Evolutionary conservation across 2,113 vertebrate species (phyloP).

Genomic region (Mixornis gularis): DNA sequence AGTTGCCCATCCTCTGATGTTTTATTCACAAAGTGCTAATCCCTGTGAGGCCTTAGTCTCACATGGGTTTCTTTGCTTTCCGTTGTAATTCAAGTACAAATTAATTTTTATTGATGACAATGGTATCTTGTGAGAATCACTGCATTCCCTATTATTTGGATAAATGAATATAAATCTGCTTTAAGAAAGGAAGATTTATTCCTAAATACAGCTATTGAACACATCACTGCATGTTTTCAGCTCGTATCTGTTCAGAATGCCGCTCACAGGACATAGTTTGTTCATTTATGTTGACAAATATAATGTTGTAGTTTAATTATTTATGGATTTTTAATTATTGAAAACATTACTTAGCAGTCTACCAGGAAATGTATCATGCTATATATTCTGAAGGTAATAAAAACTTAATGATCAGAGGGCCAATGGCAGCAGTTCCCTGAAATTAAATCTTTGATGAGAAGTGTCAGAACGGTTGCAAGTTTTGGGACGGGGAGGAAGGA

Average conservation of each 20-base stretch:
- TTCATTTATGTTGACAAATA: constrained; percentile 56
- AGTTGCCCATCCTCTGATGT: background rate
- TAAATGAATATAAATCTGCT: background rate
- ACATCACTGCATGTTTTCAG: background rate
- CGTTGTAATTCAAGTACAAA: background rate
- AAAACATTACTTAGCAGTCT: constrained; percentile 42
- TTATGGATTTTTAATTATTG: constrained; percentile 64
- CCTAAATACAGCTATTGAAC: background rate
- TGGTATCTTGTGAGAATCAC: background rate
- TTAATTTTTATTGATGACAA: background rate
- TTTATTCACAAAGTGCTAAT: background rate
- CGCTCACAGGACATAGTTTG: background rate
- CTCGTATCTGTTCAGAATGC: background rate
- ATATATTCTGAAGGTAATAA: constrained; percentile 31
- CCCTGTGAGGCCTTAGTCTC: background rate
- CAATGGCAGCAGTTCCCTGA: background rate
- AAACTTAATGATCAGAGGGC: constrained; percentile 20
- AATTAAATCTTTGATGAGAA: constrained; percentile 43
- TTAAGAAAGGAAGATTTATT: constrained; percentile 5
- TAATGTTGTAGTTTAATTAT: constrained; percentile 53
- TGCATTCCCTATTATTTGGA: background rate
- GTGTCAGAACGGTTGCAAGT: background rate
- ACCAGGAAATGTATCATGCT: constrained; percentile 35
- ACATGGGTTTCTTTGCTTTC: background rate
- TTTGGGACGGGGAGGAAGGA: background rate